These are phyloP conservation scores for Pseudomyrmex dendroicus DNA, from an alignment of 1,140 invertebrate species.

Conservation along the genomic window DNA sequence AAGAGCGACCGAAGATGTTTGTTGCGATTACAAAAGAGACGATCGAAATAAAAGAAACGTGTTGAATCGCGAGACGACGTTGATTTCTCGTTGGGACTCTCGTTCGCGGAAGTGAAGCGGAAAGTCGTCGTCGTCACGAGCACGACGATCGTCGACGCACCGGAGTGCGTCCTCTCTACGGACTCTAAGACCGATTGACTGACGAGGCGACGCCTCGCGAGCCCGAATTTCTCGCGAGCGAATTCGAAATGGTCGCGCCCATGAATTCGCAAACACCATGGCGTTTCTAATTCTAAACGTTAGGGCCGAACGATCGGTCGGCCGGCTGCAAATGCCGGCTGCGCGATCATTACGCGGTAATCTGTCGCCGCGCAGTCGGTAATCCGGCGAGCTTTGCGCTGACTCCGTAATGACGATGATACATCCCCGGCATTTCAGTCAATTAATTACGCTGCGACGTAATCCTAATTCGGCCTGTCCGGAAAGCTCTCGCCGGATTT, in stretches of 20 bases:
- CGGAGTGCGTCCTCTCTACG: conserved; percentile 9
- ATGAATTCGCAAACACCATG: conserved; percentile 36
- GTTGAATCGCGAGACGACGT: background rate
- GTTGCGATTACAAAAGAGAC: conserved; percentile 8
- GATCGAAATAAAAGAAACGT: background rate
- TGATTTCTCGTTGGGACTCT: background rate
- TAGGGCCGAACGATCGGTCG: conserved; percentile 30
- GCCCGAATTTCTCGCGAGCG: background rate
- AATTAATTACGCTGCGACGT: conserved; percentile 83
- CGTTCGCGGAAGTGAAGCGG: background rate
- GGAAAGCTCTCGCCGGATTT: conserved; percentile 73
- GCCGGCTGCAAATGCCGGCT: conserved; percentile 8
- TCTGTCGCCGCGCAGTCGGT: conserved; percentile 76
- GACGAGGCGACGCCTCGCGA: conserved; percentile 61
- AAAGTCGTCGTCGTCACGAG: background rate
- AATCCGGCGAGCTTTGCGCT: conserved; percentile 79
- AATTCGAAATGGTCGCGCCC: background rate
- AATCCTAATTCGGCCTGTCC: conserved; percentile 79
- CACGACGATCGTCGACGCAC: conserved; percentile 16
- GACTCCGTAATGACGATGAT: conserved; percentile 81
- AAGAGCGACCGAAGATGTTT: too few species aligned
- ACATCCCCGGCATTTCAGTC: conserved; percentile 80
- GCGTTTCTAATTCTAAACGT: conserved; percentile 25
- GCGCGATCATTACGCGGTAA: conserved; percentile 77
- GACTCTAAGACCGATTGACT: conserved; percentile 64